A percentile compares a stretch with the other conserved stretches of the same genome.
Evolutionary conservation across 2,113 vertebrate genomes (phyloP).

Genomic region (Peromyscus maniculatus): DNA sequence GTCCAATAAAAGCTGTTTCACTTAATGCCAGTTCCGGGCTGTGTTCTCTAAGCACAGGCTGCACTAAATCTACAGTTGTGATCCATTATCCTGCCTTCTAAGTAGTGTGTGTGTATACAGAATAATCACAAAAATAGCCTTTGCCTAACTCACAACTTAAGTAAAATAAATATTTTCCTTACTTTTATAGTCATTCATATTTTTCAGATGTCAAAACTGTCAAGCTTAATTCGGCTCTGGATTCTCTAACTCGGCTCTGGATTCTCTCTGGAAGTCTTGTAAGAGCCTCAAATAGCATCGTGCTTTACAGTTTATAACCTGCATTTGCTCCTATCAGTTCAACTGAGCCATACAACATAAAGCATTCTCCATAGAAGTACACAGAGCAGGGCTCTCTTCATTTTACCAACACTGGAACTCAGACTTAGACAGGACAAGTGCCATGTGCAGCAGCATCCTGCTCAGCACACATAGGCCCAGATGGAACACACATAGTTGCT

Average conservation of each 20-base stretch:
- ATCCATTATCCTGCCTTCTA: not conserved
- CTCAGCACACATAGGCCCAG: not conserved
- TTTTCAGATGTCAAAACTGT: slow-evolving; percentile 54
- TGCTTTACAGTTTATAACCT: not conserved
- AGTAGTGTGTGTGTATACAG: not conserved
- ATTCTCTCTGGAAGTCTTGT: slow-evolving; percentile 7
- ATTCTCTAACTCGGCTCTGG: slow-evolving; percentile 14
- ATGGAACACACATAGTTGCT: not conserved
- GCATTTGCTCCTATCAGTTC: not conserved
- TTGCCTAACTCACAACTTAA: slow-evolving; percentile 53
- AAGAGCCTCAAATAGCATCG: not conserved
- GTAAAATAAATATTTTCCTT: slow-evolving; percentile 64
- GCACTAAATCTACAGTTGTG: not conserved
- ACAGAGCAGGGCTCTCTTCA: not conserved
- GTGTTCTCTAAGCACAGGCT: not conserved
- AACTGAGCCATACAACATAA: not conserved
- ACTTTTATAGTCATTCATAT: slow-evolving; percentile 52
- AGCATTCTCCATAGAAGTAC: not conserved
- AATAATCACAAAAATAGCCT: slow-evolving; percentile 27
- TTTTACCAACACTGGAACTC: not conserved
- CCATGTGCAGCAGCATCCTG: not conserved
- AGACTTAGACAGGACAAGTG: not conserved
- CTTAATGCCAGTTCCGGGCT: not conserved
- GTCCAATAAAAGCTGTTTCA: not conserved
- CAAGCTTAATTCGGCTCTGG: not conserved